Evolutionary conservation across 2,113 vertebrate genomes (phyloP).

Genomic region (rat (Rattus norvegicus)): GRCr8 NC_086026.1:14936001-14936500

Average conservation of each 20-base stretch:
- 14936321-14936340: not conserved
- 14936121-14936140: not conserved
- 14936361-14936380: conserved; percentile 58
- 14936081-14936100: conserved; percentile 38
- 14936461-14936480: conserved; percentile 45
- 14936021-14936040: not conserved
- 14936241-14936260: conserved; percentile 23
- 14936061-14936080: not conserved
- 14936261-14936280: conserved; percentile 69
- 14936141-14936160: conserved; percentile 45
- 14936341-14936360: conserved; percentile 50
- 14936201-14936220: not conserved
- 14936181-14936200: conserved; percentile 48
- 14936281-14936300: not conserved
- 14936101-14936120: conserved; percentile 1
- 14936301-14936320: not conserved
- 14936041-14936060: not conserved
- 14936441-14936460: conserved; percentile 54
- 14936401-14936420: conserved; percentile 2
- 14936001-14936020: not conserved
- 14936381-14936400: conserved; percentile 19
- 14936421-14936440: conserved; percentile 38
- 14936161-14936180: conserved; percentile 41
- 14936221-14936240: conserved; percentile 35
- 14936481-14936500: conserved; percentile 47